Base-by-base conservation (phyloP, 2,888 invertebrate genomes). In the Corythucha ciliata region DNA sequence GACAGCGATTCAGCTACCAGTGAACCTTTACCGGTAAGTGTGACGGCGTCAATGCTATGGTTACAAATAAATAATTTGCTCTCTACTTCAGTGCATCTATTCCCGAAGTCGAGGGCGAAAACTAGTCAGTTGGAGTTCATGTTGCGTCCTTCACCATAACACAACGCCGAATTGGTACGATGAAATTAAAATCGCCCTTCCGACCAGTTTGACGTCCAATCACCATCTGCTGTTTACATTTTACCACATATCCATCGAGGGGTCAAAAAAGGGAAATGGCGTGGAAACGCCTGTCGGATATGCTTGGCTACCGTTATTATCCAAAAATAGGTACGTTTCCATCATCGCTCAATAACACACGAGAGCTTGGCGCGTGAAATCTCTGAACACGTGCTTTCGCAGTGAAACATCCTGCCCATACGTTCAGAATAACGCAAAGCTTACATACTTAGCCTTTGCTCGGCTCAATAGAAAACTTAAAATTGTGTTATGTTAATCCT, bases 221-320 rank as follows among this genome's bases (percentile, higher is more conserved):
- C 96, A 96, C 69, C 97, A 97, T 67, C 70, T 98, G 51, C 74
- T 97, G 47, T 96, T 97, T 71, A 88, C 89, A 3, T 96, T 97
- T 71, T 84, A 88, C 65, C 97, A 97, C 68, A 86, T 98, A 55
- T 91, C 92, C 55, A 94, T 96, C 66, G 87, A 91, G 70, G 76
- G 84, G 58, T 77, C 83, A 45, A 83, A 85, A 68, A 77, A 76
- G 62, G 83, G 84, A 59, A 76, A 80, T 26, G 79, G 80, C 53
- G 76, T 84, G 14, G 88, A 88, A 67, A 84, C 79, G 58, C 81
- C 88, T 62, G 87, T 96, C 48, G 97, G 97, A 55, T 94, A 88
- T 68, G 82, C 94, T 1, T 98, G 96, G 96, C 70, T 88, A 54
- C 90, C 94, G 1, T 71, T 97, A 34, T 70, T 92, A 46, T 75